Conservation (phyloP, 2,888 invertebrate genomes). For the Lepeophtheirus nordmannii region DNA sequence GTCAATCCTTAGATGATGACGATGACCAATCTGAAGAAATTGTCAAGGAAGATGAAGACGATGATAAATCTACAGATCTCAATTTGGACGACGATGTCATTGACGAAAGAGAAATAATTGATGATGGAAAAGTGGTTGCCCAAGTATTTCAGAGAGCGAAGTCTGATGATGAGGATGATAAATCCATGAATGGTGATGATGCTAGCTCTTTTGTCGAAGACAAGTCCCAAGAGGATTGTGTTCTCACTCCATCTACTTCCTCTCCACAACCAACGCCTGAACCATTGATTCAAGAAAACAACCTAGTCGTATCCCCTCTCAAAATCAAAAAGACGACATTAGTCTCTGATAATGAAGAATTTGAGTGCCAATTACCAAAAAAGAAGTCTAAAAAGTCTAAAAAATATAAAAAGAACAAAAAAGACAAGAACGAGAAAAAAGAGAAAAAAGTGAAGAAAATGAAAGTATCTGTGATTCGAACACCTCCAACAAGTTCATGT, state of each 20-base stretch:
- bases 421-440: not conserved
- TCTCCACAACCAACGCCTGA: too few species aligned
- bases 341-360: not conserved
- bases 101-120: not conserved
- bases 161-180: not conserved
- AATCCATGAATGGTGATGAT: not conserved
- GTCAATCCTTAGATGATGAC: slow-evolving; percentile 9
- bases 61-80: slow-evolving; percentile 4
- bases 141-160: not conserved
- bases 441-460: not conserved
- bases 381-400: slow-evolving; percentile 6
- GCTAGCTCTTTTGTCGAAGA: not conserved
- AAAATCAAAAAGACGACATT: not conserved
- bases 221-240: not conserved
- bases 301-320: not conserved
- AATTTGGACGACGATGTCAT: not conserved
- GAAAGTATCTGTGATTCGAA: not conserved
- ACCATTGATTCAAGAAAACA: too few species aligned
- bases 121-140: not conserved
- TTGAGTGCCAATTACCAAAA: slow-evolving; percentile 4
- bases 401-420: not conserved
- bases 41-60: slow-evolving; percentile 1
- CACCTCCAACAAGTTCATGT: not conserved
- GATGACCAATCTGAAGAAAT: slow-evolving; percentile 5
- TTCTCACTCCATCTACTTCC: not conserved